These are phyloP conservation scores for Hirtodrosophila alboralis DNA, from an alignment of 2,888 invertebrate species.

Conservation along the genomic window DNA sequence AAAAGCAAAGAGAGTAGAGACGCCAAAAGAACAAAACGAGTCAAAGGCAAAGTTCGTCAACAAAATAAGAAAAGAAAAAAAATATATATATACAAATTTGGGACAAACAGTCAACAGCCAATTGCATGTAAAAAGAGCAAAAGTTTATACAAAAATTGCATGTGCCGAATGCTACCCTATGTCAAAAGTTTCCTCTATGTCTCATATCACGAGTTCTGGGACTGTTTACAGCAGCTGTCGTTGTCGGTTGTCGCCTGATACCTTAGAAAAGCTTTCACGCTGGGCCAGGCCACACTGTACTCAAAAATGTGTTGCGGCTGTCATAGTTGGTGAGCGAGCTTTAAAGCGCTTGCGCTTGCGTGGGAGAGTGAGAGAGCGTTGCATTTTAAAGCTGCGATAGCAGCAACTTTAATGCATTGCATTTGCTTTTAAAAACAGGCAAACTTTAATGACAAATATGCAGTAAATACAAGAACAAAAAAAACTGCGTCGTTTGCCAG, in stretches of 20 bases:
- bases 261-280: constrained; percentile 35
- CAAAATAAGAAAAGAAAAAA: constrained; percentile 23
- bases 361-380: constrained; percentile 23
- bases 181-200: constrained; percentile 6
- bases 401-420: constrained; percentile 58
- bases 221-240: constrained; percentile 71
- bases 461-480: neutral
- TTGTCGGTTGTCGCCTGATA: constrained; percentile 11
- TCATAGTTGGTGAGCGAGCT: constrained; percentile 31
- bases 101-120: too few relatives aligned
- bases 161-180: constrained; percentile 21
- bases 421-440: constrained; percentile 25
- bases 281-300: constrained; percentile 44
- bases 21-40: constrained; percentile 33
- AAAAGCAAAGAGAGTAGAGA: constrained; percentile 19
- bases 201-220: constrained; percentile 1
- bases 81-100: constrained; percentile 41
- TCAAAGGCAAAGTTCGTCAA: constrained; percentile 36
- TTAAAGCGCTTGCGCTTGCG: constrained; percentile 42
- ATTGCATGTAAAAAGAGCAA: constrained; percentile 51
- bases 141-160: constrained; percentile 31
- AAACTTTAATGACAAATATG: constrained; percentile 11
- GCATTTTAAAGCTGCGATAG: constrained; percentile 43
- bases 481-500: constrained; percentile 37
- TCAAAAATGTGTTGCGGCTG: constrained; percentile 71